Evolutionary conservation across 2,113 vertebrate genomes (phyloP), one percentile per base, ranked within the genome.

Genomic region (Trochalopteron elliotii): DNA sequence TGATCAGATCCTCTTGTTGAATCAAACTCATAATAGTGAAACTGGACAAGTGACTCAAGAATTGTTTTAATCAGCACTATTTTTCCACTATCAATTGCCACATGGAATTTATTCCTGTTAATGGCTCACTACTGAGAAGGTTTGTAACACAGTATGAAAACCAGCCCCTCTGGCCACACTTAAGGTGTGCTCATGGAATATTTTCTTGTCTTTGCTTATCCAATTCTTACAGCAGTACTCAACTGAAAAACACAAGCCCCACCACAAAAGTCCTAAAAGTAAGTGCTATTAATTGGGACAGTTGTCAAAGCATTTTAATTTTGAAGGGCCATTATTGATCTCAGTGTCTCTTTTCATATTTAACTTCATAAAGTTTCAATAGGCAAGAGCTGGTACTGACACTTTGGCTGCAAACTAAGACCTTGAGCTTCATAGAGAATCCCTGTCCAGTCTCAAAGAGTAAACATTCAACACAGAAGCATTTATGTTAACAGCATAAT

Each of bases 131-230:
- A 22, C 1, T 52, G 40, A 89, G 63, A 80, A 39, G n/a, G 37
- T 24, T 87, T 90, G 83, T 83, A 87, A 87, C 21, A 89, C 21
- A 76, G 19, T 4, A 1, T 55, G 69, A 90, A 85, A 96, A 63
- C 63, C 56, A 28, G 47, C 56, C 67, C 87, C 39, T 88, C 89
- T 81, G 67, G 90, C 83, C 75, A 79, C 89, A 81, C 25, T 94
- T 93, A 86, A 79, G 35, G 39, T 82, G 65, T 83, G 59, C 15
- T 94, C 49, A 87, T 35, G 47, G 67, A 63, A 35, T 56, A 55
- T 40, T 93, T 94, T 96, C 94, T 89, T 49, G 22, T 69, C 76
- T 85, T 87, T 89, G 67, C 49, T 93, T 85, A 87, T 89, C 52
- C 63, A 81, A 68, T 92, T 94, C 61, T 71, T 78, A 72, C n/a